Base-by-base conservation (phyloP, 2,797 vertebrate genomes). In the Nothura maculosa region DNA sequence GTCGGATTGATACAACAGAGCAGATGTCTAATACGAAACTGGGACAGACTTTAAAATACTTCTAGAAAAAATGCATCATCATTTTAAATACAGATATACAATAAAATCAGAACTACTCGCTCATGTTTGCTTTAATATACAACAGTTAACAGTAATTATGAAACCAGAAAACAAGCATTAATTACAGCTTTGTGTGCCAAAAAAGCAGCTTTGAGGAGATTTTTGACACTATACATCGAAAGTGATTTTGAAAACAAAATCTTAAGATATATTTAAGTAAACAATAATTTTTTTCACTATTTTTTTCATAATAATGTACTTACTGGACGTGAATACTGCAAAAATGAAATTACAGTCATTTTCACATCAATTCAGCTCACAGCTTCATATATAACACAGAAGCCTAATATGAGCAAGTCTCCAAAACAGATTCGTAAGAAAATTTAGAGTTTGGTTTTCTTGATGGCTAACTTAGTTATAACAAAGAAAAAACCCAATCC, bases 401-500 rank as follows among this genome's bases (percentile, higher is more conserved):
- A 86, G n/a, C 18, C 45, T 19, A 75, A 34, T 1, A 10, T 1
- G 2, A 86, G 9, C 5, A 43, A 21, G 18, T 67, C 40, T 60
- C 48, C 38, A 19, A 47, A n/a, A 85, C 68, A 19, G 18, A 83
- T 30, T 83, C n/a, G 66, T 4, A 74, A 22, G 10, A 38, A 24
- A 73, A 78, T 7, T 40, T 84, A 6, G 73, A 68, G 64, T 61
- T 4, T 16, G 7, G 28, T 78, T 83, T 91, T 96, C 79, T 89
- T 97, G 72, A 60, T 89, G 85, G 83, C 87, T 80, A 96, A 87
- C 91, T 97, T 98, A 79, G 79, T 97, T 63, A 98, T 38, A 69
- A 98, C 87, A n/a, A 98, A 90, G 58, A 98, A 77, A 92, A 98
- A 73, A 12, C 95, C 91, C 79, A 97, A 98, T 91, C 98, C 98